Percentiles rank a stretch among this genome's conserved stretches.
Evolutionary conservation across 2,888 invertebrate species (phyloP).

Genomic region (Homarus gammarus): DNA sequence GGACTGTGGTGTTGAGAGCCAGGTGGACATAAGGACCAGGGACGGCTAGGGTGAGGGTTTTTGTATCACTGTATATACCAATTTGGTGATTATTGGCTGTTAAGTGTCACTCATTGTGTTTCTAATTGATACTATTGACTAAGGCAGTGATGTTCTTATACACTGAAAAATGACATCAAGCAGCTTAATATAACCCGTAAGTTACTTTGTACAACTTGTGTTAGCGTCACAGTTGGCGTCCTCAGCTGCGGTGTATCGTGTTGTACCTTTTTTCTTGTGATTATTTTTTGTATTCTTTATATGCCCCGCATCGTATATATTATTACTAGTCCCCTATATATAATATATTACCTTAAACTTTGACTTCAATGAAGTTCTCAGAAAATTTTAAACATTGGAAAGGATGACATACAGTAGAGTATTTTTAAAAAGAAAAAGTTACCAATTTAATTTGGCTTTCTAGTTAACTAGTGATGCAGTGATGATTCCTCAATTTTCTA

Average conservation of each 20-base stretch:
- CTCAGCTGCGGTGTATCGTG: neutral
- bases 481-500: constrained; percentile 27
- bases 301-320: neutral
- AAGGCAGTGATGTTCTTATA: constrained; percentile 1
- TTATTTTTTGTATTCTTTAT: neutral
- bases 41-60: neutral
- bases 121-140: constrained; percentile 16
- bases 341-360: constrained; percentile 7
- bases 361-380: constrained; percentile 30
- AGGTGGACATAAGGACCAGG: neutral
- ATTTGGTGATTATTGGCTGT: constrained; percentile 34
- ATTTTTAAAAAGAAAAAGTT: constrained; percentile 16
- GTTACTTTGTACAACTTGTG: neutral
- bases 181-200: neutral
- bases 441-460: constrained; percentile 25
- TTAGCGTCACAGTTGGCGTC: neutral
- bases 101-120: constrained; percentile 6
- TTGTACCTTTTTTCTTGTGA: neutral
- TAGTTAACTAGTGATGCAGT: constrained; percentile 31
- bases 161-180: neutral
- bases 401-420: constrained; percentile 12
- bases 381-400: constrained; percentile 33
- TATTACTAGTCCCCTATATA: no score
- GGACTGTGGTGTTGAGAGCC: neutral
- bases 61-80: neutral